Evolutionary conservation across 2,113 vertebrate genomes (phyloP).

Genomic region (Pseudorectes ferrugineus): DNA sequence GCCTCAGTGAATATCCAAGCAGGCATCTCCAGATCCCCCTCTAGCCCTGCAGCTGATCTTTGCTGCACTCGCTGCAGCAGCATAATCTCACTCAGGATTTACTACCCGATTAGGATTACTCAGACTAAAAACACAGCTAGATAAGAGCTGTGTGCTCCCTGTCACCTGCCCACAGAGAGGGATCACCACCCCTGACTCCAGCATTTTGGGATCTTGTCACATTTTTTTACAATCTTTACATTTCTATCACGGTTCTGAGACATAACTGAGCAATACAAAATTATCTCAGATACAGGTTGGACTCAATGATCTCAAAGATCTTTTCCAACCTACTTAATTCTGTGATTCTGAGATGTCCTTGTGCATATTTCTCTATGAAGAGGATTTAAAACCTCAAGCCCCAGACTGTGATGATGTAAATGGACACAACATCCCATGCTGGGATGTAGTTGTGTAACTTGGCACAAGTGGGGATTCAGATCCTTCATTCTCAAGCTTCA

Average conservation of each 20-base stretch:
- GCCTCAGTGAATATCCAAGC: neutral
- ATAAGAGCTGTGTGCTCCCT: neutral
- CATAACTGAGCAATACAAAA: neutral
- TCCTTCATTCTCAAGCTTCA: neutral
- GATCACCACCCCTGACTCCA: neutral
- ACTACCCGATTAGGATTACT: neutral
- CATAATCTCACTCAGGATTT: conserved; percentile 24
- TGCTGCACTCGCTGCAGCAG: neutral
- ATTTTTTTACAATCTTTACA: neutral
- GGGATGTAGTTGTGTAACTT: neutral
- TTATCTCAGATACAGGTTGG: neutral
- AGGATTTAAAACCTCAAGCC: neutral
- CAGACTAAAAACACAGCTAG: neutral
- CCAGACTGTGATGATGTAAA: neutral
- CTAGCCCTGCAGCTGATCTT: neutral
- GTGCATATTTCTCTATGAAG: neutral
- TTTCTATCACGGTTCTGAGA: neutral
- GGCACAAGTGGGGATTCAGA: neutral
- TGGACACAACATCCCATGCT: neutral
- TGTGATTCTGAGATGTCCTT: neutral
- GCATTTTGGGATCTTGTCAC: neutral
- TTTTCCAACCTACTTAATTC: neutral
- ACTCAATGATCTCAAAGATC: neutral
- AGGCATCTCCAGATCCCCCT: neutral
- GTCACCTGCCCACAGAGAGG: neutral